phyloP scores from a whole-genome alignment of 2,113 vertebrate species.

The Ceyx cyanopectus region DNA sequence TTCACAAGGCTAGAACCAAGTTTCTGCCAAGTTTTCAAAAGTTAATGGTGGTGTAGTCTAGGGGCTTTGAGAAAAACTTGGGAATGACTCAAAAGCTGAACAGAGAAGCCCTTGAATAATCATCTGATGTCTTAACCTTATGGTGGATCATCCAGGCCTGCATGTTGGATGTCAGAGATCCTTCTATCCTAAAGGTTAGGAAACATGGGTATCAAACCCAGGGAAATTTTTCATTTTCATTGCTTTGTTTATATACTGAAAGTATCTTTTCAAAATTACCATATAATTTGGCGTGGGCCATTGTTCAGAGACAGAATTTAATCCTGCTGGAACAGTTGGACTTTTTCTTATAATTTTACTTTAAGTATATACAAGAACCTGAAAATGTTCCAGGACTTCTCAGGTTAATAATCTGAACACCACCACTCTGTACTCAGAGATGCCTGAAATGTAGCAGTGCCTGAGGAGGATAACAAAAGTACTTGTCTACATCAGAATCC shows the following conservation, averaged over 20 bases:
- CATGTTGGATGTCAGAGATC: accelerated
- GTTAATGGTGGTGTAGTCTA: background rate
- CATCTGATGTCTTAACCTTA: background rate
- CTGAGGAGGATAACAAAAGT: background rate
- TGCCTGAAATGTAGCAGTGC: background rate
- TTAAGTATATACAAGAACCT: background rate
- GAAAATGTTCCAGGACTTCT: background rate
- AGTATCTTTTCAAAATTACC: background rate
- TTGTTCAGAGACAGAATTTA: background rate
- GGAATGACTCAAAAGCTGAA: background rate
- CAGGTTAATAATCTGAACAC: accelerated
- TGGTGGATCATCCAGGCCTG: background rate
- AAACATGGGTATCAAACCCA: background rate
- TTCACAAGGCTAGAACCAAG: background rate
- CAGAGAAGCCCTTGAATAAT: background rate
- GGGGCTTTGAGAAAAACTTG: background rate
- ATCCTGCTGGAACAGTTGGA: background rate
- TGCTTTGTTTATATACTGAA: background rate
- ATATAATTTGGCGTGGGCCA: background rate
- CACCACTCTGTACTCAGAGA: background rate
- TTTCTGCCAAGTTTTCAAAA: background rate
- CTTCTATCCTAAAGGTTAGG: background rate
- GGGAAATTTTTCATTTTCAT: background rate
- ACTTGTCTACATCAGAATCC: background rate
- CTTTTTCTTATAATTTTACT: background rate